These are phyloP conservation scores for Melitaea athalia DNA, from an alignment of 2,888 invertebrate genomes.

Conservation along the genomic window DNA sequence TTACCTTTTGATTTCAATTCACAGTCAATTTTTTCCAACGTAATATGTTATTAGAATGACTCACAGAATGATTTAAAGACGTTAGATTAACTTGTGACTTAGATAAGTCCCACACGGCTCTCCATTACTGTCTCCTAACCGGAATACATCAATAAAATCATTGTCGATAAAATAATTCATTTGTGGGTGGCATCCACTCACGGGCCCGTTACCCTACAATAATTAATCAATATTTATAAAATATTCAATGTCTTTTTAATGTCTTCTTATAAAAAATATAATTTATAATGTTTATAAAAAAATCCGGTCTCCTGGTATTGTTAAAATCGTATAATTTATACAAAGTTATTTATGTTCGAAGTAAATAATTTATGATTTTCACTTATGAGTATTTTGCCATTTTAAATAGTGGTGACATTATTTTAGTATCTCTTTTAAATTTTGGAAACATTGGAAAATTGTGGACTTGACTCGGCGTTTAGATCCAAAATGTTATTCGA, in stretches of 20 bases:
- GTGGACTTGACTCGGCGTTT: conserved; percentile 8
- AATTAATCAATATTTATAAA: background rate
- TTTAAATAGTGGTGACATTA: conserved; percentile 31
- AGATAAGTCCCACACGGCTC: background rate
- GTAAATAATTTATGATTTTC: conserved; percentile 37
- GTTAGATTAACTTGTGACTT: background rate
- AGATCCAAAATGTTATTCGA: background rate
- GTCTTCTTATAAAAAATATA: background rate
- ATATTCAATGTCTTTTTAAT: background rate
- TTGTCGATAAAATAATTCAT: background rate
- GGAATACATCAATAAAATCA: background rate
- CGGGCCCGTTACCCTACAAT: conserved; percentile 1
- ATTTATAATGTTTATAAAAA: conserved; percentile 14
- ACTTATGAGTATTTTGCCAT: conserved; percentile 28
- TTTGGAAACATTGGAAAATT: conserved; percentile 16
- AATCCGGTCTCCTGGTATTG: conserved; percentile 18
- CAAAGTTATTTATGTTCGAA: conserved; percentile 40
- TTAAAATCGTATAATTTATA: conserved; percentile 39
- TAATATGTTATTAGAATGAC: background rate
- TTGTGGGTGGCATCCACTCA: background rate
- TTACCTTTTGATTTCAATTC: no score
- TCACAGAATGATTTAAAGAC: background rate
- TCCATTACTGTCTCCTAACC: background rate
- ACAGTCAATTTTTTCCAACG: no score
- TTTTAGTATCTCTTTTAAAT: conserved; percentile 21